phyloP scores from a whole-genome alignment of 2,888 invertebrate species.

The Epistrophella euchroma region DNA sequence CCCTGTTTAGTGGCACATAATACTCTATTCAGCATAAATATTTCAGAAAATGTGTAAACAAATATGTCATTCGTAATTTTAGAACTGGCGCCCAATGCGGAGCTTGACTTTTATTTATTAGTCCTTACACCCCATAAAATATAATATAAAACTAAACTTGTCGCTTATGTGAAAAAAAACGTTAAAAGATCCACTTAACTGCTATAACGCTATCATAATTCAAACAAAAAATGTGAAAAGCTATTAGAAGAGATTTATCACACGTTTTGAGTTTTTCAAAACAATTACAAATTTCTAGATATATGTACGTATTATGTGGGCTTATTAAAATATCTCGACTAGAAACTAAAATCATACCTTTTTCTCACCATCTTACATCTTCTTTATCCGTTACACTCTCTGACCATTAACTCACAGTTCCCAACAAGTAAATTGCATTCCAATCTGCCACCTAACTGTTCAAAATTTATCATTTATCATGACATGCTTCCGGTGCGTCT shows the following conservation, averaged over 20 bases:
- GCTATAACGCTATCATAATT: background rate
- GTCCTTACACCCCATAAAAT: too few species aligned
- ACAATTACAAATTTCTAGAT: background rate
- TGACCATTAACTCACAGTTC: slow-evolving; percentile 32
- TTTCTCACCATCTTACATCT: slow-evolving; percentile 14
- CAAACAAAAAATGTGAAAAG: background rate
- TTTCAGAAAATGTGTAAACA: background rate
- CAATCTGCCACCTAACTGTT: slow-evolving; percentile 69
- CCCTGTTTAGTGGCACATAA: background rate
- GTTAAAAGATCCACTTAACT: background rate
- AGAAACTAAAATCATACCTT: background rate
- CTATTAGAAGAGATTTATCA: background rate
- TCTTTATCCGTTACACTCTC: slow-evolving; percentile 7
- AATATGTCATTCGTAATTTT: background rate
- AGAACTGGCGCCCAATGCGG: background rate
- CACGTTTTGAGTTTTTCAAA: background rate
- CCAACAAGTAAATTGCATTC: slow-evolving; percentile 57
- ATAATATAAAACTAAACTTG: background rate
- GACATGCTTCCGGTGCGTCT: slow-evolving; percentile 73
- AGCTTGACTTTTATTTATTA: background rate
- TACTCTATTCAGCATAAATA: background rate
- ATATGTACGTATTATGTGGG: background rate
- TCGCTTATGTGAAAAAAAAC: background rate
- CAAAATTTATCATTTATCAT: slow-evolving; percentile 67
- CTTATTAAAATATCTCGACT: background rate